phyloP scores from a whole-genome alignment of 1,140 invertebrate species.

The Drosophila mauritiana region DNA sequence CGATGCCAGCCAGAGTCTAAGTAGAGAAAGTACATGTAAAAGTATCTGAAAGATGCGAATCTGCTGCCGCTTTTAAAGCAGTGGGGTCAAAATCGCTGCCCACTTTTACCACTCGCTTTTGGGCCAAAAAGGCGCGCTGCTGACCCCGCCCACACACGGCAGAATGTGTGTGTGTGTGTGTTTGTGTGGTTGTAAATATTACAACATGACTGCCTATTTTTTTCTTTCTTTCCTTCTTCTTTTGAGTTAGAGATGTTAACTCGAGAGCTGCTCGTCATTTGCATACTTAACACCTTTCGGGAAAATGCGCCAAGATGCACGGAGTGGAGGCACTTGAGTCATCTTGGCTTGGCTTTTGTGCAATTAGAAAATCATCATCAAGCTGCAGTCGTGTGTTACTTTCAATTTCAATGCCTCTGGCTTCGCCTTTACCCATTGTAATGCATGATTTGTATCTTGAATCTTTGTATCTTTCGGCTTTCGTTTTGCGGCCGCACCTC shows the following conservation, averaged over 20 bases:
- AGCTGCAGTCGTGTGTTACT: slow-evolving; percentile 52
- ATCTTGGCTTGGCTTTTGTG: slow-evolving; percentile 45
- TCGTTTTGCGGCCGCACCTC: slow-evolving; percentile 35
- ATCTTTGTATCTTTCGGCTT: slow-evolving; percentile 39
- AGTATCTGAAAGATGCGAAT: slow-evolving; percentile 55
- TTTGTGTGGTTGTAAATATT: slow-evolving; percentile 39
- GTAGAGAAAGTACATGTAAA: slow-evolving; percentile 57
- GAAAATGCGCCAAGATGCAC: slow-evolving; percentile 14
- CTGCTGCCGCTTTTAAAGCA: slow-evolving; percentile 33
- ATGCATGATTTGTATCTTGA: slow-evolving; percentile 50
- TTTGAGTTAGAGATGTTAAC: slow-evolving; percentile 12
- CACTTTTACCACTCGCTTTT: slow-evolving; percentile 53
- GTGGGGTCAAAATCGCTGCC: slow-evolving; percentile 46
- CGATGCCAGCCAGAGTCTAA: slow-evolving; percentile 46
- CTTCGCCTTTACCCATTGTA: slow-evolving; percentile 21
- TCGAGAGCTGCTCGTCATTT: slow-evolving; percentile 49
- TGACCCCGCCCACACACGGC: slow-evolving; percentile 39
- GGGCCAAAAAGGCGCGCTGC: slow-evolving; percentile 17
- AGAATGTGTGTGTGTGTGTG: neutral
- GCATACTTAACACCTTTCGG: slow-evolving; percentile 54
- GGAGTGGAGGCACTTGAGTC: slow-evolving; percentile 40
- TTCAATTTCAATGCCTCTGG: slow-evolving; percentile 41
- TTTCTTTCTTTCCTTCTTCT: neutral
- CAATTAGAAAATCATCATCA: slow-evolving; percentile 55
- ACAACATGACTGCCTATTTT: slow-evolving; percentile 31